Base-by-base conservation (phyloP, 2,797 vertebrate species). In the Crypturellus tataupa region DNA sequence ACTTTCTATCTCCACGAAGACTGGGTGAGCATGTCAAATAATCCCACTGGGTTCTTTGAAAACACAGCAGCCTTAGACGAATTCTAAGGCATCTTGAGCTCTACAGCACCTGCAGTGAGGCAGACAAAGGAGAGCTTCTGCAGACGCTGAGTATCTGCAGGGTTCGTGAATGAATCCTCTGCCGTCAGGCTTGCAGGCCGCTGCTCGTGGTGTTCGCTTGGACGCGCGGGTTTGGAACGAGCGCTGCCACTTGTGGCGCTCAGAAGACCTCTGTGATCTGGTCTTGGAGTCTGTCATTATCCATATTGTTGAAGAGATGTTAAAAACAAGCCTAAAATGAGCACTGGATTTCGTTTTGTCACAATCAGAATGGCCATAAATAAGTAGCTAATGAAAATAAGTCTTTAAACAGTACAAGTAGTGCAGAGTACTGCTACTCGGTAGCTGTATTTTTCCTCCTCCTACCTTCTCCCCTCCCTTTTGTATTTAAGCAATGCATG, bases 131-230 rank as follows among this genome's bases (percentile, higher is more conserved):
- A 62, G 62, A 84, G 49, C 47, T 89, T 16, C 63, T 69, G 19
- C 40, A 58, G 42, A 44, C 16, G 31, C 69, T 70, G 47, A 33
- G 14, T 24, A 8, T 31, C 51, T 0, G 0, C 37, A n/a, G 31
- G 27, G 8, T 73, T 75, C 85, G 62, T 75, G 77, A 59, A 6
- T 9, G 80, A 4, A 15, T 12, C 23, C 10, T 65, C 47, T 85
- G 44, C 69, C 33, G 12, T 68, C 35, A 73, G 51, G 33, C 29
- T 69, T 76, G 56, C 25, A 63, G 53, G 44, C 18, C 80, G 82
- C 47, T 83, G 44, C 42, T 60, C 0, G 0, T 14, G 58, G 60
- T 72, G 47, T 77, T 89, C 37, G 31, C 67, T 63, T 12, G 17
- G 44, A 73, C 35, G 25, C 56, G 49, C 24, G 69, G 33, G 35